Evolutionary conservation across 2,888 invertebrate genomes (phyloP).

Genomic region (Drosophila rubida): DNA sequence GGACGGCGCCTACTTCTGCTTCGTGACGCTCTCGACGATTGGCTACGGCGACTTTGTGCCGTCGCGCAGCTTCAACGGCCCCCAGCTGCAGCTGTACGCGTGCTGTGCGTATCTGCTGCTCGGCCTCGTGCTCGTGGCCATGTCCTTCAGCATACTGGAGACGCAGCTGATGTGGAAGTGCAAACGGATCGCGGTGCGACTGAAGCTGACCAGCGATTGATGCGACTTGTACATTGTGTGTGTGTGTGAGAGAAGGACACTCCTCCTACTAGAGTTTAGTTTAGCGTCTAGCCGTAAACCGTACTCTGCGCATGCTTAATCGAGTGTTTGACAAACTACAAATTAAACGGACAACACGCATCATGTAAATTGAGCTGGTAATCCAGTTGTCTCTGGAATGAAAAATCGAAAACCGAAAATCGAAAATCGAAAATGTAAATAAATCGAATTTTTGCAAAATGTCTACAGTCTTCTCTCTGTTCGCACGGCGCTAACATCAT

Average conservation of each 20-base stretch:
- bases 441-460: conserved; percentile 74
- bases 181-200: conserved; percentile 89
- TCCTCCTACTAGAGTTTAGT: conserved; percentile 48
- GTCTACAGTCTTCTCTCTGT: conserved; percentile 37
- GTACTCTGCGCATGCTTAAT: conserved; percentile 52
- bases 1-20: conserved; percentile 94
- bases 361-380: conserved; percentile 57
- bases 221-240: conserved; percentile 55
- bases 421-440: conserved; percentile 66
- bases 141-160: conserved; percentile 93
- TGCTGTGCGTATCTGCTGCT: conserved; percentile 92
- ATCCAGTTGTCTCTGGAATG: conserved; percentile 54
- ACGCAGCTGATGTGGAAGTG: conserved; percentile 91
- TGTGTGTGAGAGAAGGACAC: conserved; percentile 43
- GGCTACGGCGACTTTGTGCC: conserved; percentile 92
- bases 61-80: conserved; percentile 84
- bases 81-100: conserved; percentile 89
- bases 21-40: conserved; percentile 93
- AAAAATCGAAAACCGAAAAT: conserved; percentile 43
- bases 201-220: conserved; percentile 88
- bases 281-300: conserved; percentile 35
- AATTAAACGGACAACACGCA: conserved; percentile 24
- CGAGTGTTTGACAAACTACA: conserved; percentile 50
- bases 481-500: conserved; percentile 20
- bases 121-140: conserved; percentile 92